Base-by-base conservation (phyloP, 2,797 vertebrate genomes). In the Anableps anableps region DNA sequence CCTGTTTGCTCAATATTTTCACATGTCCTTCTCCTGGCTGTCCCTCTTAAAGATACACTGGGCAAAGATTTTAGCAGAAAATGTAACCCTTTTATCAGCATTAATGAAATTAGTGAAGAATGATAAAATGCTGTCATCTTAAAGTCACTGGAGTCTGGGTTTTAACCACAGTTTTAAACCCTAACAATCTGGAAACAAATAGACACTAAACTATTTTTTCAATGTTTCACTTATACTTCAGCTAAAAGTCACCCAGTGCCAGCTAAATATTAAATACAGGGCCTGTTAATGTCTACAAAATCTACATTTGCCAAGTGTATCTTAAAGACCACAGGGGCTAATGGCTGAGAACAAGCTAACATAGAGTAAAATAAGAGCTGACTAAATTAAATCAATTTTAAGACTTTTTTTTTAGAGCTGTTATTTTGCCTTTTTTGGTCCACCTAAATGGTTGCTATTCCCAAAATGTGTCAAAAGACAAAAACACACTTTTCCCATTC, bases 31-130 rank as follows among this genome's bases (percentile, higher is more conserved):
- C 83, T 89, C 86, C 83, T 80, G 75, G 83, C 78, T 55, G 75
- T 78, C 81, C 76, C 76, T 53, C 41, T 53, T 85, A 16, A 87
- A 89, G 86, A 87, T 91, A 91, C 90, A 87, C 89, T 82, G 83
- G 86, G 92, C 91, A 90, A 86, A 86, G 71, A 36, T 76, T 74
- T 78, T 23, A 72, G n/a, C 17, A 36, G n/a, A 48, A 78, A 80
- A 48, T 51, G 14, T 19, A 21, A 77, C 4, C 10, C 68, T 68
- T 77, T 80, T 43, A 43, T 74, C 48, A 79, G 26, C 47, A 72
- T 66, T 26, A 72, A 41, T 66, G 29, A 74, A 34, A 75, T 75
- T 11, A n/a, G 71, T 80, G 71, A 76, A 53, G 72, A 80, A 53
- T 9, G 21, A 23, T 80, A 26, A 47, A 23, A 48, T 50, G 80